phyloP scores from a whole-genome alignment of 2,888 invertebrate genomes.

The Drosophila nigricruria region DNA sequence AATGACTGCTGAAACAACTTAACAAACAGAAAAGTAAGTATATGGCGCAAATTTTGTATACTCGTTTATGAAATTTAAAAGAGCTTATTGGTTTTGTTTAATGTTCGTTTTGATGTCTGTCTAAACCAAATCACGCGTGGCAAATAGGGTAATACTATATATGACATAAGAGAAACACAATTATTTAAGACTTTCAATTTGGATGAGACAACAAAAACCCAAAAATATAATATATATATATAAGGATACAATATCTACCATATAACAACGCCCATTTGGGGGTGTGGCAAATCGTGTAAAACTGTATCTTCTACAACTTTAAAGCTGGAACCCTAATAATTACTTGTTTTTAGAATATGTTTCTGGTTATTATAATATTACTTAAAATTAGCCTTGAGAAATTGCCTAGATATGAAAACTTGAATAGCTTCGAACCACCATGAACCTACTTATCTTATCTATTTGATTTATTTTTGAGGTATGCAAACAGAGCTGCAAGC shows the following conservation, averaged over 20 bases:
- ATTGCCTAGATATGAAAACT: neutral
- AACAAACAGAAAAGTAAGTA: neutral
- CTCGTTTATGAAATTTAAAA: neutral
- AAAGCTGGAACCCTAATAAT: too few relatives aligned
- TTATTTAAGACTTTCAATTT: too few relatives aligned
- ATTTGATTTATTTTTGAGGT: neutral
- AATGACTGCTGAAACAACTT: neutral
- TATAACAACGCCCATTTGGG: too few relatives aligned
- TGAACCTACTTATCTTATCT: slow-evolving; percentile 8
- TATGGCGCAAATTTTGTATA: neutral
- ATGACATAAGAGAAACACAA: too few relatives aligned
- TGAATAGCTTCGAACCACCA: neutral
- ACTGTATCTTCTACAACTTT: too few relatives aligned
- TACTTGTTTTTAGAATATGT: neutral
- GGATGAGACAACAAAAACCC: too few relatives aligned
- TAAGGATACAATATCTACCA: too few relatives aligned
- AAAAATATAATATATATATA: too few relatives aligned
- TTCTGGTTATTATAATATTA: neutral
- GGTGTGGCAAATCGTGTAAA: too few relatives aligned
- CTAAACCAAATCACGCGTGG: too few relatives aligned
- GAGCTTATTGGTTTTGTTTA: neutral
- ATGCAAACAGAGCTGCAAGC: slow-evolving; percentile 2
- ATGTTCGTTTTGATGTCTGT: too few relatives aligned
- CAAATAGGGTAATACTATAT: too few relatives aligned
- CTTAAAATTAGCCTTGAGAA: neutral